These are phyloP conservation scores for Margarornis squamiger DNA, from an alignment of 2,797 vertebrate species.

Conservation along the genomic window DNA sequence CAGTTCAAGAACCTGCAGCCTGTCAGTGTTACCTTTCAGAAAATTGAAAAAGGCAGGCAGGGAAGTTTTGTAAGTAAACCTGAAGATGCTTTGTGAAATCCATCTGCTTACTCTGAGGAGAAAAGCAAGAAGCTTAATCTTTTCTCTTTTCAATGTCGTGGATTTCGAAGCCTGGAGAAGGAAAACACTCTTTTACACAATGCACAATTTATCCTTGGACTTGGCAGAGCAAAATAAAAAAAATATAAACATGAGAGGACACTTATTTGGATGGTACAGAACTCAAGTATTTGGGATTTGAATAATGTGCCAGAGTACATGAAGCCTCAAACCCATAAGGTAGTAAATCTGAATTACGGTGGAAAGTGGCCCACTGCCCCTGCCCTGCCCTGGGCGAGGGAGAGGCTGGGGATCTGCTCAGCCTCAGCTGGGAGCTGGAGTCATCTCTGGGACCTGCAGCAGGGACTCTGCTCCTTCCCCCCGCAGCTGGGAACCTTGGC, in stretches of 20 bases:
- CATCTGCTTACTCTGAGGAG: background rate
- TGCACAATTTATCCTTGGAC: background rate
- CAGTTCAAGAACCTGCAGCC: fast-evolving
- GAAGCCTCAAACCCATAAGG: background rate
- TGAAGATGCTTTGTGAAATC: background rate
- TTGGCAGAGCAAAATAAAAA: background rate
- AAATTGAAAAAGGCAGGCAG: background rate
- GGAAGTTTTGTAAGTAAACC: background rate
- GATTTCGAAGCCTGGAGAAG: background rate
- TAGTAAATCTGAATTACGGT: background rate
- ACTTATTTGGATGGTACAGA: background rate
- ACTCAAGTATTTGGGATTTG: background rate
- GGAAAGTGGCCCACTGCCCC: background rate
- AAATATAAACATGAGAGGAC: background rate
- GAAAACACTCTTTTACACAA: background rate
- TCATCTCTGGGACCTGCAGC: background rate
- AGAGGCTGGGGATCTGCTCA: background rate
- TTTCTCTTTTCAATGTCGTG: background rate
- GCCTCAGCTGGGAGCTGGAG: background rate
- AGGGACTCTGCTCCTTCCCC: background rate
- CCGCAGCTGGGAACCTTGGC: too few species aligned
- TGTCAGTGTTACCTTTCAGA: background rate
- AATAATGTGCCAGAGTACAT: background rate
- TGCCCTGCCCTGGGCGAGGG: background rate
- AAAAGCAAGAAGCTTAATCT: background rate